Percentiles rank a stretch among this genome's conserved stretches.
phyloP scores from a whole-genome alignment of 2,797 vertebrate genomes.

The Chiloscyllium punctatum region DNA sequence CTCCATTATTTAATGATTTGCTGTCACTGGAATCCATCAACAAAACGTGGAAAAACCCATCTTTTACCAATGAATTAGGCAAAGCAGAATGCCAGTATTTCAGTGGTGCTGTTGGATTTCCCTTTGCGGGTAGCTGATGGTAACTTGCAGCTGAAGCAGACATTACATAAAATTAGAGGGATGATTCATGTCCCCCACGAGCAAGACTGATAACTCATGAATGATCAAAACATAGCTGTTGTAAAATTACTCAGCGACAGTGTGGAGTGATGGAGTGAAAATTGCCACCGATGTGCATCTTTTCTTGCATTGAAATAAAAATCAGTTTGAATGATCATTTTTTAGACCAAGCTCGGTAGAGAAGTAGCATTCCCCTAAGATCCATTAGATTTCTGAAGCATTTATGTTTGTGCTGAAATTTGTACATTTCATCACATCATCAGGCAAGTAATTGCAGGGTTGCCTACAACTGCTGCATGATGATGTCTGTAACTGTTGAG shows the following conservation, averaged over 20 bases:
- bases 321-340: neutral
- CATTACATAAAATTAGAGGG: neutral
- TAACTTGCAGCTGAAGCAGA: neutral
- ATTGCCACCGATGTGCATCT: neutral
- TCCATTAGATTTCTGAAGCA: neutral
- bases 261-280: too few relatives aligned
- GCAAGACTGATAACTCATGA: neutral
- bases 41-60: neutral
- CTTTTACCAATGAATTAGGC: neutral
- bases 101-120: neutral
- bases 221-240: neutral
- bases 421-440: too few relatives aligned
- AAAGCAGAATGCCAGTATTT: neutral
- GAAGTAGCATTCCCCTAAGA: neutral
- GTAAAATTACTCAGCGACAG: neutral
- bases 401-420: neutral
- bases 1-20: neutral
- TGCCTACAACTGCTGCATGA: too few relatives aligned
- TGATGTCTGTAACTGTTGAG: too few relatives aligned
- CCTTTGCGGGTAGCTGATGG: neutral
- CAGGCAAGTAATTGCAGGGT: too few relatives aligned
- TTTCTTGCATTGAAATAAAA: neutral
- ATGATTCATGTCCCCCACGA: neutral
- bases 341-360: neutral
- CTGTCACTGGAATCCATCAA: neutral